Evolutionary conservation across 2,797 vertebrate genomes (phyloP).

Genomic region (Taenioides sp.): DNA sequence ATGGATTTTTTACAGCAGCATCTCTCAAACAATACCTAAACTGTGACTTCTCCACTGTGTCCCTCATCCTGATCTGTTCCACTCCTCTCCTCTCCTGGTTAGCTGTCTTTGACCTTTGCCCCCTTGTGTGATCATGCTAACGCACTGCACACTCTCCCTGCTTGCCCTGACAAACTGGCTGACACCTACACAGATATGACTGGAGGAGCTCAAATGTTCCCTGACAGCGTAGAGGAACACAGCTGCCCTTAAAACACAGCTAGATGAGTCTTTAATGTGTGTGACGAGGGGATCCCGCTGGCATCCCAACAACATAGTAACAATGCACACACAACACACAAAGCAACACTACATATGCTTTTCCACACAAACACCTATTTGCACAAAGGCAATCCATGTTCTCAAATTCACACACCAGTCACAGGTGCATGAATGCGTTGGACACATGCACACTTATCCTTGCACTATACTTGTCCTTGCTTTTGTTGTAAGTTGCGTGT

Average conservation of each 20-base stretch:
- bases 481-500: slow-evolving; percentile 7
- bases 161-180: slow-evolving; percentile 42
- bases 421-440: slow-evolving; percentile 25
- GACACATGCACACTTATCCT: slow-evolving; percentile 20
- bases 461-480: slow-evolving; percentile 22
- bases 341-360: slow-evolving; percentile 11
- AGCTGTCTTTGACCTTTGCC: slow-evolving; percentile 66
- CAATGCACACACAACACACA: slow-evolving; percentile 31
- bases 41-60: slow-evolving; percentile 22
- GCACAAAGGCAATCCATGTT: slow-evolving; percentile 10
- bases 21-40: slow-evolving; percentile 5
- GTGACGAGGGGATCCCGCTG: slow-evolving; percentile 68
- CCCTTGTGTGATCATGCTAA: slow-evolving; percentile 61
- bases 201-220: slow-evolving; percentile 43
- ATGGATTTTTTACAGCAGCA: slow-evolving; percentile 1
- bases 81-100: slow-evolving; percentile 45
- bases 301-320: slow-evolving; percentile 42
- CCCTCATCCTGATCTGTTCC: slow-evolving; percentile 37
- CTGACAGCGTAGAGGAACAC: slow-evolving; percentile 69
- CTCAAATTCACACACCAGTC: slow-evolving; percentile 27
- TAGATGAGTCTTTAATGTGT: slow-evolving; percentile 70
- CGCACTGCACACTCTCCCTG: slow-evolving; percentile 36
- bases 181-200: slow-evolving; percentile 41
- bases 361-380: slow-evolving; percentile 5
- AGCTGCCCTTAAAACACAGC: slow-evolving; percentile 67